Base-by-base conservation (phyloP, 2,113 vertebrate genomes). In the Pachyramphus minor region DNA sequence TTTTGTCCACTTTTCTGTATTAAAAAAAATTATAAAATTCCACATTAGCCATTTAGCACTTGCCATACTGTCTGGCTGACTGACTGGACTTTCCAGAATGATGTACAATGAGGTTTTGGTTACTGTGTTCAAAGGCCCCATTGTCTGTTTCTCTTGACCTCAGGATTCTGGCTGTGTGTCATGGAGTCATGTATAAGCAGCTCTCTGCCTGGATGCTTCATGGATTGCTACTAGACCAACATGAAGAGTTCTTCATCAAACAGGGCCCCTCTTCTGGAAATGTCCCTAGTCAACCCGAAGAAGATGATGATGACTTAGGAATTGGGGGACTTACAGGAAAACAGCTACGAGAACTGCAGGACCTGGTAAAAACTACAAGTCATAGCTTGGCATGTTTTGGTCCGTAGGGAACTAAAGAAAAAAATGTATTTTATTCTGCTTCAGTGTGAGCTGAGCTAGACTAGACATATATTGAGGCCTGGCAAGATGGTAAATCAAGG, bases 141-240 rank as follows among this genome's bases (percentile, higher is more conserved):
- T 37, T 73, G 42, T 83, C 47, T 66, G 12, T 90, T 96, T 93
- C 21, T 84, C 42, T 59, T 63, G 59, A 27, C 44, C 55, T 79
- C 96, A 99, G 99, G 98, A 99, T 99, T 92, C 98, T 99, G 42
- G 99, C 99, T 0, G 99, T 99, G 82, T 99, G 99, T 89, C 99
- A 99, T 4, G 99, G 99, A 20, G 99, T 99, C 89, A 99, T 99
- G 99, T 99, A 99, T 94, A 99, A 99, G 88, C 99, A 99, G 98
- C 98, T 99, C 12, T 99, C 99, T 7, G 99, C 99, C 41, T 99
- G 99, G 99, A 99, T 99, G 99, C 97, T 99, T 56, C 99, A 99
- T 5, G 99, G 99, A 6, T 86, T 99, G 77, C 98, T 99, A 37
- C 96, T 99, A 93, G 99, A 99, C 94, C 99, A 99, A 35, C 99